These are phyloP conservation scores for Silurus meridionalis DNA, from an alignment of 2,113 vertebrate genomes.

Conservation along the genomic window DNA sequence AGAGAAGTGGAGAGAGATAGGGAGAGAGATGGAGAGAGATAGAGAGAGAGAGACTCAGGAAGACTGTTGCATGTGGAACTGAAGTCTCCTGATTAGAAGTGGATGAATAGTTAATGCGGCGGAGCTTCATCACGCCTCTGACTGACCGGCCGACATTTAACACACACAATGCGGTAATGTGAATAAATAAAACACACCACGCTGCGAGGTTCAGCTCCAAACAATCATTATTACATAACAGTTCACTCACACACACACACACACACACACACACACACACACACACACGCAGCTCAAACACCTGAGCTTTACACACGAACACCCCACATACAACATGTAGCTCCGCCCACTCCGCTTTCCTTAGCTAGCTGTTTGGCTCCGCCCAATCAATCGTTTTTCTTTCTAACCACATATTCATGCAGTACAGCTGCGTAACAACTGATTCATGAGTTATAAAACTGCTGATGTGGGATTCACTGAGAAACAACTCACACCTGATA, in stretches of 20 bases:
- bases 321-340: neutral
- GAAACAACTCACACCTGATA: no score
- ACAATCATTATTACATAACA: neutral
- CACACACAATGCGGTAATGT: neutral
- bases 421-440: neutral
- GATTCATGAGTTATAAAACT: neutral
- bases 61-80: neutral
- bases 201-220: neutral
- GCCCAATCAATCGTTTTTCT: neutral
- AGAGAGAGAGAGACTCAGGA: neutral
- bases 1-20: neutral
- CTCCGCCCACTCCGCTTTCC: neutral
- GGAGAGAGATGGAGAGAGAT: neutral
- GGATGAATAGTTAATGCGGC: conserved; percentile 35
- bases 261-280: no score
- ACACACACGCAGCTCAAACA: neutral
- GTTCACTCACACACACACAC: no score
- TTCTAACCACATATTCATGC: neutral
- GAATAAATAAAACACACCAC: neutral
- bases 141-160: neutral
- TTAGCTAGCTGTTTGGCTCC: neutral
- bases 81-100: conserved; percentile 27
- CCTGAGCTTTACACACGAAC: neutral
- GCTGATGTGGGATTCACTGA: neutral
- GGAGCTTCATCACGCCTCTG: conserved; percentile 8